Evolutionary conservation across 2,888 invertebrate species (phyloP).

Genomic region (Leucania comma): DNA sequence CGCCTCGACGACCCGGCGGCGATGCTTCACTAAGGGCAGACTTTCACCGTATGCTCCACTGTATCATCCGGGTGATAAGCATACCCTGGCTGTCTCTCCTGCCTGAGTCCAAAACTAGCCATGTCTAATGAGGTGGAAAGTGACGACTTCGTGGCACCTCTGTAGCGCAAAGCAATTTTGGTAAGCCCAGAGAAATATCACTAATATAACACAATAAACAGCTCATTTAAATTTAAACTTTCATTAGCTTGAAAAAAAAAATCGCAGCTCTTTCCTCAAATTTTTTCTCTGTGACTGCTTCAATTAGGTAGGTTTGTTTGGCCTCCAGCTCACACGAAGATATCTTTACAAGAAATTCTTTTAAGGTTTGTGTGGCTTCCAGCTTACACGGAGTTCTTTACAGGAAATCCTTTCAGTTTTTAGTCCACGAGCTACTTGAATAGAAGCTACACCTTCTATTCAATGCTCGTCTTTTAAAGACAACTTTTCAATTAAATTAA

Average conservation of each 20-base stretch:
- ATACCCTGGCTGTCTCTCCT: no score
- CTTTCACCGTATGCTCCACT: no score
- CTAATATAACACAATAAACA: no score
- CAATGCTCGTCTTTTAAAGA: conserved; percentile 7
- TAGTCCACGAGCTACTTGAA: neutral
- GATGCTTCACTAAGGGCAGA: no score
- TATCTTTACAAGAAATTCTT: neutral
- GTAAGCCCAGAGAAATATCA: no score
- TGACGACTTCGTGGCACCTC: no score
- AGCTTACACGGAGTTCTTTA: conserved; percentile 4
- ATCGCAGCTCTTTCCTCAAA: neutral
- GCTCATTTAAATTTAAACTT: no score
- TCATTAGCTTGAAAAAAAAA: neutral
- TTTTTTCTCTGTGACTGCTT: neutral
- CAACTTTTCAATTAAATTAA: conserved; percentile 21
- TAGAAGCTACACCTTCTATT: conserved; percentile 17
- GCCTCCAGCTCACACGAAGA: conserved; percentile 3
- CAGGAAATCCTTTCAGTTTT: conserved; percentile 7
- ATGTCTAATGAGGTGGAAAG: no score
- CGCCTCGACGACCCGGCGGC: no score
- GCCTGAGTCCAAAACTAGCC: no score
- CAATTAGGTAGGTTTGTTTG: conserved; percentile 11
- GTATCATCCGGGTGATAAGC: no score
- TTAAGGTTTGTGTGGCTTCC: neutral
- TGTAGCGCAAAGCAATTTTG: no score